Percentiles rank a stretch among this genome's conserved stretches.
These are phyloP conservation scores for Chelonoidis abingdonii DNA, from an alignment of 2,113 vertebrate genomes.

Conservation along the genomic window DNA sequence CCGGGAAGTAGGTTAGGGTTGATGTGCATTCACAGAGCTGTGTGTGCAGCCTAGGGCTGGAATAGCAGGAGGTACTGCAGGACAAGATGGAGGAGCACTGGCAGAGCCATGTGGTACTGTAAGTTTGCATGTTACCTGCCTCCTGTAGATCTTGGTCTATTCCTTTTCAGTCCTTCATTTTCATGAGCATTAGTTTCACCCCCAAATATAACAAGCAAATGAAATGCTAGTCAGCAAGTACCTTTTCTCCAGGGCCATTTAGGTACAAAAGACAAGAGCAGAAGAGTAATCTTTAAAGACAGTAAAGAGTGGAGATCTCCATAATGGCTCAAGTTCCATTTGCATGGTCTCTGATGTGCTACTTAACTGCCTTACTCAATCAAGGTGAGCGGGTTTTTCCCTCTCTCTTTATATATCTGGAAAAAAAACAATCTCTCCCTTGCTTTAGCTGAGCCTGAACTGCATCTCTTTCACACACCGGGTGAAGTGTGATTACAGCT, in stretches of 20 bases:
- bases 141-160: not conserved
- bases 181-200: slow-evolving; percentile 43
- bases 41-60: not conserved
- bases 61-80: not conserved
- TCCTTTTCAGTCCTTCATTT: slow-evolving; percentile 18
- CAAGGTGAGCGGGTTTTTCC: not conserved
- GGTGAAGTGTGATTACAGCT: slow-evolving; percentile 64
- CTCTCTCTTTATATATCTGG: not conserved
- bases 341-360: slow-evolving; percentile 9
- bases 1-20: not conserved
- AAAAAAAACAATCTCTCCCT: slow-evolving; percentile 40
- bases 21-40: not conserved
- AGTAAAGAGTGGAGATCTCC: not conserved
- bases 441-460: not conserved
- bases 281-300: slow-evolving; percentile 45
- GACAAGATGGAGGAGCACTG: not conserved
- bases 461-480: slow-evolving; percentile 40
- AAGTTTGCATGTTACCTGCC: not conserved
- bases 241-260: slow-evolving; percentile 53
- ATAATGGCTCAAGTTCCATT: not conserved
- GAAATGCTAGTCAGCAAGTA: slow-evolving; percentile 21
- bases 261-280: slow-evolving; percentile 52
- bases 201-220: slow-evolving; percentile 43
- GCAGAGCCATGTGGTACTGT: not conserved
- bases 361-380: slow-evolving; percentile 11